Evolutionary conservation across 1,140 invertebrate genomes (phyloP).

Genomic region (Drosophila insularis): DNA sequence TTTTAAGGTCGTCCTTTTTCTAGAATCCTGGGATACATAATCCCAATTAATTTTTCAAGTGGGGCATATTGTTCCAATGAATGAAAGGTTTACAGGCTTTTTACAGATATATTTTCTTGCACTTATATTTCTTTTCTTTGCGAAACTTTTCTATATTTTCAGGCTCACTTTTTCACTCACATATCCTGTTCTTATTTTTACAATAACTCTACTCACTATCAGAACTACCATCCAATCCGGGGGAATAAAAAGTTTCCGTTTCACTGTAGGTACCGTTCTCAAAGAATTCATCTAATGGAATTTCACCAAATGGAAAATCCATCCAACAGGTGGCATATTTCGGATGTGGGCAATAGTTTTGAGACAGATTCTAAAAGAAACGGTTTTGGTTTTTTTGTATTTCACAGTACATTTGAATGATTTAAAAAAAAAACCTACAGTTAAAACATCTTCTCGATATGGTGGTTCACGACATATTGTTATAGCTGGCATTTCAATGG

Average conservation of each 20-base stretch:
- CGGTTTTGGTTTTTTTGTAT: too few species aligned
- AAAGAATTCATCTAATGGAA: conserved; percentile 84
- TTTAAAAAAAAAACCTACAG: conserved; percentile 77
- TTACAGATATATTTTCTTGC: too few species aligned
- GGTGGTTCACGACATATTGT: conserved; percentile 86
- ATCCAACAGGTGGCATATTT: conserved; percentile 83
- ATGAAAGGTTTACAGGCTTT: too few species aligned
- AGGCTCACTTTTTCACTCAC: too few species aligned
- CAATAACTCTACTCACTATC: conserved; percentile 43
- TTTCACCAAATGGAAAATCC: conserved; percentile 83
- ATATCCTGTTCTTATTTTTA: too few species aligned
- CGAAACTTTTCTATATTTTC: too few species aligned
- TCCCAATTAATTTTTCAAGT: too few species aligned
- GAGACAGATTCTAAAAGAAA: conserved; percentile 52
- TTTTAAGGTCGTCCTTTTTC: too few species aligned
- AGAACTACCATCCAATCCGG: conserved; percentile 53
- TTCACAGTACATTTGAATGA: background rate
- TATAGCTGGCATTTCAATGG: conserved; percentile 85
- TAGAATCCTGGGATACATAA: too few species aligned
- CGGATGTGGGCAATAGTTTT: conserved; percentile 79
- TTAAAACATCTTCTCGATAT: conserved; percentile 84
- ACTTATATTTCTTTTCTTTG: too few species aligned
- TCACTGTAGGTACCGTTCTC: conserved; percentile 83
- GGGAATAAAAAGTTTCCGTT: conserved; percentile 76
- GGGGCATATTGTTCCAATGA: too few species aligned